Percentiles rank a stretch among this genome's conserved stretches.
Conservation (phyloP, 2,797 vertebrate species). For the Sciurus carolinensis region DNA sequence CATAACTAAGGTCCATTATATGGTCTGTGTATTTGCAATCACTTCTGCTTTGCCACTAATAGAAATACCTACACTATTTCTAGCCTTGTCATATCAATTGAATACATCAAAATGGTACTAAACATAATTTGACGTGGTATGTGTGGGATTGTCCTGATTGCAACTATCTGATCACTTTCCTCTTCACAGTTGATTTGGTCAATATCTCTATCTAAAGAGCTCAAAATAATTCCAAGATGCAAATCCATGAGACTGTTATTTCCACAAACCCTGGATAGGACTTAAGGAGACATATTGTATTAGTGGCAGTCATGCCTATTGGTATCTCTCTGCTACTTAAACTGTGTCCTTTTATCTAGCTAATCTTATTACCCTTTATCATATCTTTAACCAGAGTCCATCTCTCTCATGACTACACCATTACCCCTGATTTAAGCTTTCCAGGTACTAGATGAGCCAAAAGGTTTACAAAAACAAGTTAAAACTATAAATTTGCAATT, state of each 20-base stretch:
- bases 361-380: neutral
- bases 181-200: neutral
- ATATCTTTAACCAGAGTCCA: conserved; percentile 5
- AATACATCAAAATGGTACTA: neutral
- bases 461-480: neutral
- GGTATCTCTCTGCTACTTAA: neutral
- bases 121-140: neutral
- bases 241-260: neutral
- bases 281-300: neutral
- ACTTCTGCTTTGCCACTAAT: neutral
- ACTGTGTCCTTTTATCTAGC: neutral
- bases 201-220: neutral
- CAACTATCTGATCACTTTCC: neutral
- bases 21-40: neutral
- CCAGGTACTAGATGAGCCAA: neutral
- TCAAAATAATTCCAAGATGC: neutral
- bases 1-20: neutral
- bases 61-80: neutral
- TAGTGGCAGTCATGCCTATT: neutral
- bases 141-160: neutral
- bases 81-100: neutral
- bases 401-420: neutral
- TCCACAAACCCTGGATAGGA: neutral
- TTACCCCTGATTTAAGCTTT: neutral
- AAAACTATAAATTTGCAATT: neutral